A percentile compares a stretch with the other conserved stretches of the same genome.
Evolutionary conservation across 1,140 invertebrate species (phyloP).

Genomic region (Sinonovacula constricta): DNA sequence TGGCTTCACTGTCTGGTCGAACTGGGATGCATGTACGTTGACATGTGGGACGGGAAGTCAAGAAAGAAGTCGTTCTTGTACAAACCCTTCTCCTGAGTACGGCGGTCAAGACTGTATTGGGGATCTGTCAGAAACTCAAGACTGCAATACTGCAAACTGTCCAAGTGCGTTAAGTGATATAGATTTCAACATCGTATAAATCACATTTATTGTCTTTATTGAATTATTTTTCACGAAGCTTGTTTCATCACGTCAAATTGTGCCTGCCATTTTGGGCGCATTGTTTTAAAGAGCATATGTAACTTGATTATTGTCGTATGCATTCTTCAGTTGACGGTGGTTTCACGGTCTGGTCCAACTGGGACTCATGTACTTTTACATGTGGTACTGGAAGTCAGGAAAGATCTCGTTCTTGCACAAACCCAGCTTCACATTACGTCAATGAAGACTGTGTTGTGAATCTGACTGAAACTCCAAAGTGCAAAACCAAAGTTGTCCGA

Average conservation of each 20-base stretch:
- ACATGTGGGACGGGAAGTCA: constrained; percentile 8
- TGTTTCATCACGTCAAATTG: no score
- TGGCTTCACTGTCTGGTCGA: constrained; percentile 11
- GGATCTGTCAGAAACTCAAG: background rate
- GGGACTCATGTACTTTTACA: constrained; percentile 5
- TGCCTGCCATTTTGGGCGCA: no score
- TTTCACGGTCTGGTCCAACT: constrained; percentile 18
- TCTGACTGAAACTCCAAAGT: background rate
- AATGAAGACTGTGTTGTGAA: background rate
- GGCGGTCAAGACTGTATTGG: constrained; percentile 41
- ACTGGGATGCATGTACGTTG: background rate
- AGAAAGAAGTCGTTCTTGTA: background rate
- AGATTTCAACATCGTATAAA: no score
- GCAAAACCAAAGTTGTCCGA: background rate
- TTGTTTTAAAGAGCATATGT: no score
- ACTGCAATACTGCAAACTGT: constrained; percentile 1
- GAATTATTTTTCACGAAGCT: constrained; percentile 8
- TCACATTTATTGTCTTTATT: constrained; percentile 18
- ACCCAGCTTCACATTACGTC: background rate
- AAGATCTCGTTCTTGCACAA: constrained; percentile 2
- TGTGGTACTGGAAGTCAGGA: constrained; percentile 7
- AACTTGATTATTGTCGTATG: no score
- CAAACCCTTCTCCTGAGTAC: constrained; percentile 40
- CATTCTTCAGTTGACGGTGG: constrained; percentile 11
- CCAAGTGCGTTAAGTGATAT: constrained; percentile 13